phyloP scores from a whole-genome alignment of 2,888 invertebrate species.

The Aleiodes alternator region DNA sequence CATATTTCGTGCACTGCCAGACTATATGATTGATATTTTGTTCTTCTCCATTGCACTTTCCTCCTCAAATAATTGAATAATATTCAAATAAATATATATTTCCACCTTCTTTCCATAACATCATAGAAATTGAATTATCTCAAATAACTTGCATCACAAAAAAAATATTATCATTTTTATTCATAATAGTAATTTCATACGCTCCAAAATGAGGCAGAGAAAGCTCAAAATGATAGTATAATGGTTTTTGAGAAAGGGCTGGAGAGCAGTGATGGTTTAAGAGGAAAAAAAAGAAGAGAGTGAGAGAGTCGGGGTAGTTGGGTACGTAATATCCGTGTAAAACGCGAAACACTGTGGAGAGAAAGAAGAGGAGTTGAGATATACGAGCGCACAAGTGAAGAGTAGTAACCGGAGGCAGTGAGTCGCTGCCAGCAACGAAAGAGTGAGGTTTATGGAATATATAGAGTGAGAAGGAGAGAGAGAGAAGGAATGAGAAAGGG shows the following conservation, averaged over 20 bases:
- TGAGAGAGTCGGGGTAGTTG: constrained; percentile 25
- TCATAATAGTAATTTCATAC: constrained; percentile 45
- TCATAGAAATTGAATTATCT: too few species aligned
- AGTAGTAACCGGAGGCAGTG: constrained; percentile 57
- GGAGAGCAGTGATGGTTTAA: constrained; percentile 22
- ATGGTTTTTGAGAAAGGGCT: constrained; percentile 26
- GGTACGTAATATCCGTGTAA: constrained; percentile 38
- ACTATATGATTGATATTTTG: too few species aligned
- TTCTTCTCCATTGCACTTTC: too few species aligned
- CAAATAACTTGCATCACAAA: too few species aligned
- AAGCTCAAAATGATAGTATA: constrained; percentile 31
- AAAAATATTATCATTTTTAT: too few species aligned
- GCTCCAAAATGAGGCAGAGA: constrained; percentile 49
- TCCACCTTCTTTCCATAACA: too few species aligned
- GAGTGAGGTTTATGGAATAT: constrained; percentile 44
- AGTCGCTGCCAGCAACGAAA: constrained; percentile 51
- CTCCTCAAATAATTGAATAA: too few species aligned
- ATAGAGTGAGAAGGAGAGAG: constrained; percentile 36
- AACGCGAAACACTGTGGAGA: constrained; percentile 30
- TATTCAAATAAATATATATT: too few species aligned
- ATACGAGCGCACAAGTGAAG: constrained; percentile 40
- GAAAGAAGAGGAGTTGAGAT: constrained; percentile 41
- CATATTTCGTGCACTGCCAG: too few species aligned
- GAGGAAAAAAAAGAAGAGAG: constrained; percentile 30
- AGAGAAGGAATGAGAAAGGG: constrained; percentile 25